Conservation (phyloP, 2,113 vertebrate genomes). For the Eubucco bourcierii region DNA sequence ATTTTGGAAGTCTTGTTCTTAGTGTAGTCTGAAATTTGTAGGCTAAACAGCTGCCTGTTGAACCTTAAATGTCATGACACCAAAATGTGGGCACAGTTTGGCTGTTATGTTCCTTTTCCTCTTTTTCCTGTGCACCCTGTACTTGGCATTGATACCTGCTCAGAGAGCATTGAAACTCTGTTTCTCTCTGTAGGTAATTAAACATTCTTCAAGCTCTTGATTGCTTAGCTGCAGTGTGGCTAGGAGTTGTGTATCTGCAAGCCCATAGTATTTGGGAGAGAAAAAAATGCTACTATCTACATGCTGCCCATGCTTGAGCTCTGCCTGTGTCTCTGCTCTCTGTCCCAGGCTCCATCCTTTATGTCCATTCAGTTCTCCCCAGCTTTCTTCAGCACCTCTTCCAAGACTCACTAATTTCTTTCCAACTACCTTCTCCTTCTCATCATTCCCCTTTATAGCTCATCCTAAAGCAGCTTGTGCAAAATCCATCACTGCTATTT, state of each 20-base stretch:
- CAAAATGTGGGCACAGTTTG: not conserved
- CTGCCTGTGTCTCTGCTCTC: not conserved
- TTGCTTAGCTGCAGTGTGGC: not conserved
- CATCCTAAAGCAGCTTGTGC: not conserved
- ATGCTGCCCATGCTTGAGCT: not conserved
- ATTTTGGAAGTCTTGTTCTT: not conserved
- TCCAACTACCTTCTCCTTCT: accelerated
- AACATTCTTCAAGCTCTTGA: not conserved
- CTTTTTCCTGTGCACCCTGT: not conserved
- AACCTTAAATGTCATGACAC: not conserved
- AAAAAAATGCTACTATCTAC: not conserved
- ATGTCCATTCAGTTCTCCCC: not conserved
- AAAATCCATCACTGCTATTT: not conserved
- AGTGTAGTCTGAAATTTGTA: not conserved
- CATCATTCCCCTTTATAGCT: not conserved
- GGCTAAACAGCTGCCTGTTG: not conserved
- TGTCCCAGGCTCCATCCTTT: not conserved
- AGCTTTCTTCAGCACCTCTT: not conserved
- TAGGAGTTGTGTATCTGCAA: not conserved
- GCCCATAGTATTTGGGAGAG: not conserved
- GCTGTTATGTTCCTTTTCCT: not conserved
- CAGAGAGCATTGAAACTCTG: not conserved
- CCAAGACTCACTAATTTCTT: not conserved
- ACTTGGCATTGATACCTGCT: not conserved
- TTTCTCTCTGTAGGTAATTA: not conserved